Conservation (phyloP, 2,797 vertebrate genomes). For the Antennarius maculatus region DNA sequence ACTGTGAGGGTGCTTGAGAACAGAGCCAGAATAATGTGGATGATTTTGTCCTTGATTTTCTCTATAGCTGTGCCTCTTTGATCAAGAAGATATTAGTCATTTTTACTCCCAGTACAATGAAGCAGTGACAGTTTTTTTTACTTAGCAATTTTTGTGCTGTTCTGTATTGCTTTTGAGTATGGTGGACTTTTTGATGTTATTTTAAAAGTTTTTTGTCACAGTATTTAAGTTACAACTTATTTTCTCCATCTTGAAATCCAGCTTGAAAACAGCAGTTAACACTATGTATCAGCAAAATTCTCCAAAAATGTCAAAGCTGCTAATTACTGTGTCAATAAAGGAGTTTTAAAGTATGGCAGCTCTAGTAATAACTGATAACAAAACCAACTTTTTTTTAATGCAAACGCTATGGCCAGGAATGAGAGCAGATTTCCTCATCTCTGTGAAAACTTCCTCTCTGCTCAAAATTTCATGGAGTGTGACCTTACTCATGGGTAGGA, state of each 20-base stretch:
- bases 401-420: slow-evolving; percentile 20
- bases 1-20: slow-evolving; percentile 77
- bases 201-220: slow-evolving; percentile 22
- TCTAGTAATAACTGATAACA: neutral
- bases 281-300: neutral
- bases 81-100: slow-evolving; percentile 6
- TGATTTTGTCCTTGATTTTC: slow-evolving; percentile 2
- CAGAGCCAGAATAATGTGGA: neutral
- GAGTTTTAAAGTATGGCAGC: too few species aligned
- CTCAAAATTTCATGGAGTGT: slow-evolving; percentile 28
- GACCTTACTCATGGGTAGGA: slow-evolving; percentile 56
- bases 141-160: slow-evolving; percentile 4
- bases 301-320: slow-evolving; percentile 30
- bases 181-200: slow-evolving; percentile 17
- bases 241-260: slow-evolving; percentile 14
- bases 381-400: neutral
- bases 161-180: slow-evolving; percentile 3
- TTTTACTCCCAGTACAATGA: slow-evolving; percentile 7
- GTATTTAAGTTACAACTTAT: slow-evolving; percentile 9
- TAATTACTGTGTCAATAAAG: neutral
- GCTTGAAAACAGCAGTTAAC: neutral
- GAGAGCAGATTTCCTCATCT: slow-evolving; percentile 58
- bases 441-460: slow-evolving; percentile 54
- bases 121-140: neutral
- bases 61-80: slow-evolving; percentile 17